A percentile compares a stretch with the other conserved stretches of the same genome.
These are phyloP conservation scores for Ashinkailepas kermadecensis DNA, from an alignment of 2,888 invertebrate species.

Conservation along the genomic window DNA sequence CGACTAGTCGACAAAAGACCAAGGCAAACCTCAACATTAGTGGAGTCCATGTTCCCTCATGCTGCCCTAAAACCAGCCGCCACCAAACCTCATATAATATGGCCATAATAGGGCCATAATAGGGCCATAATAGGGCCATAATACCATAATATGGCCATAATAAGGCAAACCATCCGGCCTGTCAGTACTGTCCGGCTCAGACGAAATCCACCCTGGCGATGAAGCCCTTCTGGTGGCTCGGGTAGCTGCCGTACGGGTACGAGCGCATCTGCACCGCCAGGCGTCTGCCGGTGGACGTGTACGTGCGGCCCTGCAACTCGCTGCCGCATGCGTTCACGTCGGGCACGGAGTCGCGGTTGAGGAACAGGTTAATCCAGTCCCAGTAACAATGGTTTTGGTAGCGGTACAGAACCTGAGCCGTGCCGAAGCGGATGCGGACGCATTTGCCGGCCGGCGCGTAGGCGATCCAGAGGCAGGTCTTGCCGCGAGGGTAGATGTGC, in stretches of 20 bases:
- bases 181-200: neutral
- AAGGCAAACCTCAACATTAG: too few species aligned
- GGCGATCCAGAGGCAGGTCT: neutral
- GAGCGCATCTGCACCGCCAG: neutral
- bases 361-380: neutral
- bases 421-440: slow-evolving; percentile 6
- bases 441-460: neutral
- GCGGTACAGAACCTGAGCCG: neutral
- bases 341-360: neutral
- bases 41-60: too few species aligned
- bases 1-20: too few species aligned
- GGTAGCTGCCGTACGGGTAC: neutral
- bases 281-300: neutral
- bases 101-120: too few species aligned
- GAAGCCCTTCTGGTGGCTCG: slow-evolving; percentile 22
- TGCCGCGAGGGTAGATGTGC: neutral
- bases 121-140: too few species aligned
- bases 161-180: too few species aligned
- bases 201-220: slow-evolving; percentile 22
- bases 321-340: neutral
- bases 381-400: neutral
- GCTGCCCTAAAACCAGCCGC: too few species aligned
- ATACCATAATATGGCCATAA: too few species aligned
- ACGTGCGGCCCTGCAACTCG: neutral
- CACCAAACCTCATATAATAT: too few species aligned